Conservation (phyloP, 1,140 invertebrate species). For the Drosophila fuyamai region DNA sequence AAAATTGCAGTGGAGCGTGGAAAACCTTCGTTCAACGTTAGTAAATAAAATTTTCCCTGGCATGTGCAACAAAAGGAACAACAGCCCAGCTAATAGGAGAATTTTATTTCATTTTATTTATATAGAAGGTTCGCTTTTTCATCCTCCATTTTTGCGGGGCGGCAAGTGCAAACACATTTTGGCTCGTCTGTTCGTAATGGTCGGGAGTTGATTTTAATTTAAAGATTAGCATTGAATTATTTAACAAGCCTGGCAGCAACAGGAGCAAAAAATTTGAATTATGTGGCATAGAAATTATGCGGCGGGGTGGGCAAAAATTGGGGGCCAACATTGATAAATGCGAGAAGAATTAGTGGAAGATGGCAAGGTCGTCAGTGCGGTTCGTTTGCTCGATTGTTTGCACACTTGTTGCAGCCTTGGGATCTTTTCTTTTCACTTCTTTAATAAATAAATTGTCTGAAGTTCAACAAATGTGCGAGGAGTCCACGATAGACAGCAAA, state of each 20-base stretch:
- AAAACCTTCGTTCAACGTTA: conserved; percentile 41
- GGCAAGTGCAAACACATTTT: conserved; percentile 56
- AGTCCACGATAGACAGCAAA: neutral
- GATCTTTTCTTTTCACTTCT: neutral
- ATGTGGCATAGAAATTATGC: conserved; percentile 72
- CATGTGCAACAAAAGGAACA: conserved; percentile 43
- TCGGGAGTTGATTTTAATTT: conserved; percentile 77
- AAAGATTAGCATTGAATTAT: conserved; percentile 82
- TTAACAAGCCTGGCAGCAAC: conserved; percentile 46
- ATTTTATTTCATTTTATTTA: conserved; percentile 28
- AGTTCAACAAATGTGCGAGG: neutral
- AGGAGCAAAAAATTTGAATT: conserved; percentile 71
- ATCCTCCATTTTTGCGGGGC: conserved; percentile 3
- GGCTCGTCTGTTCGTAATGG: conserved; percentile 28
- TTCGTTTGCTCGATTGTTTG: conserved; percentile 36
- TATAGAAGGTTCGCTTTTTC: conserved; percentile 16
- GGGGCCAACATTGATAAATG: conserved; percentile 59
- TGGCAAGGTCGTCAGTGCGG: conserved; percentile 28
- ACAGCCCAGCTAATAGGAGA: conserved; percentile 20
- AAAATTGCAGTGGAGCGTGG: conserved; percentile 24
- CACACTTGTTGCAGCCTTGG: conserved; percentile 55
- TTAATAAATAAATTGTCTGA: neutral
- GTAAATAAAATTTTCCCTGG: conserved; percentile 72
- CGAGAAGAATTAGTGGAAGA: conserved; percentile 59
- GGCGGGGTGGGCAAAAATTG: neutral